Evolutionary conservation across 2,797 vertebrate species (phyloP), one percentile per base, ranked within the genome.

Genomic region (Chelon auratus): DNA sequence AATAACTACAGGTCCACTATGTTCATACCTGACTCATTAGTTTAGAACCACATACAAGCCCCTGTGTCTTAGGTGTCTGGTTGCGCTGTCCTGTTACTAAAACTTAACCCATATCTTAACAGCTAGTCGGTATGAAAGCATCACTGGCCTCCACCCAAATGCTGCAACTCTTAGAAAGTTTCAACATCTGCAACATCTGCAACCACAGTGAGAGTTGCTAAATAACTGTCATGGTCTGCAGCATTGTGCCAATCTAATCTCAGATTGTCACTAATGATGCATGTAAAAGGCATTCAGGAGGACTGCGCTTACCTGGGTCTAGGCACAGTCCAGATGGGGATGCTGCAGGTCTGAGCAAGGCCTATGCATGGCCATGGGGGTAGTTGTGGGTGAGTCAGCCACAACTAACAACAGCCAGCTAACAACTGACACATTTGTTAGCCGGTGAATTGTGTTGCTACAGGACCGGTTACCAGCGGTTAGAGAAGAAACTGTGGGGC

Each of bases 291-390:
- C 39, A 3, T 51, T 51, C 30, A 54, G 47, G 22, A 37, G 42
- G 37, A 20, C 58, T 61, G 45, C 50, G 47, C 15, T 62, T 6
- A 20, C 5, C 37, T 42, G 22, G 42, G 53, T 37, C 2, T n/a
- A 66, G 52, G 54, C 57, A 18, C 54, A 15, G 10, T 37, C 2
- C 3, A 9, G 22, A 45, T 26, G 43, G 67, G 64, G 52, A 50
- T 57, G 54, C 62, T 52, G n/a, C 59, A 57, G 75, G 42, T 62
- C 51, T 71, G 54, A 61, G 55, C 39, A 47, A 37, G 24, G n/a
- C 36, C 30, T 11, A 2, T 15, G 30, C 30, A 0, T 33, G 30
- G 30, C 5, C 30, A 33, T 37, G 12, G 26, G 36, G 51, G 64
- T 52, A 43, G 30, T 30, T 74, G 66, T 58, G 76, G 50, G 62